Percentiles rank a stretch among this genome's conserved stretches.
These are phyloP conservation scores for Macropus fuliginosus DNA, from an alignment of 2,797 vertebrate genomes.

Conservation along the genomic window DNA sequence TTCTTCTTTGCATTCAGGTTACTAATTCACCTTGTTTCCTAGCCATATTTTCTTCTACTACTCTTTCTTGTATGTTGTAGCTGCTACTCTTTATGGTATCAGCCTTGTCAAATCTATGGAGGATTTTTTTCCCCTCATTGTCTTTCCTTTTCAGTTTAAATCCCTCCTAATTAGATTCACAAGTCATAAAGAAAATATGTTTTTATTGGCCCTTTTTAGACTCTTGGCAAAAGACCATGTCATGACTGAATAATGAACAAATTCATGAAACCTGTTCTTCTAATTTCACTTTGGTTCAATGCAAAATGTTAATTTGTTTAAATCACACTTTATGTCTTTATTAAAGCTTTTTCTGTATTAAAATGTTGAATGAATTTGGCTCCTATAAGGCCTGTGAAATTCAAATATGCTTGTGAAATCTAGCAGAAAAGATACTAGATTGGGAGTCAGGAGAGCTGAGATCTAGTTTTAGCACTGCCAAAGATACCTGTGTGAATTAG, in stretches of 20 bases:
- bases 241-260: background rate
- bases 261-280: background rate
- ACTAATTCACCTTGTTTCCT: too few species aligned
- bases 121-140: background rate
- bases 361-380: background rate
- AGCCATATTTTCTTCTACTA: too few species aligned
- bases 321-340: background rate
- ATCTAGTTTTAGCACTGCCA: background rate
- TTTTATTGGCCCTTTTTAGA: background rate
- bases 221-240: background rate
- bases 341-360: background rate
- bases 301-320: background rate
- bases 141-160: background rate
- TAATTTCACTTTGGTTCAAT: background rate
- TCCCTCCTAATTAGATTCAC: background rate
- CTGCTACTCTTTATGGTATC: too few species aligned
- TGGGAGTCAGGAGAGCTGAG: background rate
- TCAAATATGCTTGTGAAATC: background rate
- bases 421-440: background rate
- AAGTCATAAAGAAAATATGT: background rate
- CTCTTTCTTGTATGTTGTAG: too few species aligned
- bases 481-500: background rate
- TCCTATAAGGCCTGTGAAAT: constrained; percentile 11
- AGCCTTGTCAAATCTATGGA: too few species aligned
- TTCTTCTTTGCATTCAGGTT: too few species aligned